Base-by-base conservation (phyloP, 2,888 invertebrate species). In the Arrhopalites spinosus region DNA sequence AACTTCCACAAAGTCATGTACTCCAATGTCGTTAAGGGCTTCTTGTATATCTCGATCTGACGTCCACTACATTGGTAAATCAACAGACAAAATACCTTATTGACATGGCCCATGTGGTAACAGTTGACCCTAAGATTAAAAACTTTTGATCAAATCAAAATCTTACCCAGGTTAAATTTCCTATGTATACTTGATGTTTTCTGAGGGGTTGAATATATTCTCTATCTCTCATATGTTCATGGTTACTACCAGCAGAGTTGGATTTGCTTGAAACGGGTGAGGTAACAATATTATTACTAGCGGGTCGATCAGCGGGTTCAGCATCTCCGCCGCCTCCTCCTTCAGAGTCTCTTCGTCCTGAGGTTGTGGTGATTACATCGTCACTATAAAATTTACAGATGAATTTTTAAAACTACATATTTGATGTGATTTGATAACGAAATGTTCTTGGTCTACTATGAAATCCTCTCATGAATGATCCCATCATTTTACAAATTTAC, bases 101-200 rank as follows among this genome's bases (percentile, higher is more conserved):
- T 36, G 36, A 36, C 36, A 36, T 36, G 36, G n/a, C n/a, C n/a
- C n/a, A n/a, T n/a, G n/a, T n/a, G 29, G 23, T 23, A 43, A 67
- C 29, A 5, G 1, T 25, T 25, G n/a, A 30, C 2, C 29, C n/a
- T 36, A 20, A 56, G 13, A 59, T 29, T 59, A 8, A 59, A 59
- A 53, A 25, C 11, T 23, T 7, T n/a, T n/a, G 7, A 45, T 45
- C 20, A 45, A 29, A 63, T 68, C 20, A 8, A 68, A n/a, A n/a
- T 27, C 90, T 88, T 90, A 95, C 96, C 98, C 99, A 99, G 84
- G 98, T 97, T 83, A 99, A 90, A 88, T 99, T 99, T 84, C 98
- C 98, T 85, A 99, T 92, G 87, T 99, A 99, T 64, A 97, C 89
- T 86, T 96, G 95, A 86, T 93, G 93, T 84, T 94, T 90, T 84